phyloP scores from a whole-genome alignment of 2,888 invertebrate species.

The Standfussiana lucernea region DNA sequence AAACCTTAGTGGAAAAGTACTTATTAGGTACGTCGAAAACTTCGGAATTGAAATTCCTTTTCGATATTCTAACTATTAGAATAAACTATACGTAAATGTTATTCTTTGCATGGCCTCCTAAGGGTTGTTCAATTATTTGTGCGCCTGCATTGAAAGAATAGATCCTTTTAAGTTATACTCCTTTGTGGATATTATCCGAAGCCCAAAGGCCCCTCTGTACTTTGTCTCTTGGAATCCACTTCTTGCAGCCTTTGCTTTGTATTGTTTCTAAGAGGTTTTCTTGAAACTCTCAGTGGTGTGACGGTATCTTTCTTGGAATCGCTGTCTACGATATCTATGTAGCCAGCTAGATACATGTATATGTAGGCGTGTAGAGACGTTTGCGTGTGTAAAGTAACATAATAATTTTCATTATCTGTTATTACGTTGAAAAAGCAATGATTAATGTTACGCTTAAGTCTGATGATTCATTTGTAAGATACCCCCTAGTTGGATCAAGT shows the following conservation, averaged over 20 bases:
- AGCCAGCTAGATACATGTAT: conserved; percentile 36
- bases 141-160: not conserved
- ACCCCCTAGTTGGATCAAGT: conserved; percentile 32
- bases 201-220: conserved; percentile 40
- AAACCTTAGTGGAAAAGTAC: conserved; percentile 27
- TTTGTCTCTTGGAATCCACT: conserved; percentile 42
- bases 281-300: conserved; percentile 62
- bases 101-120: not conserved
- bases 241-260: conserved; percentile 63
- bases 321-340: conserved; percentile 55
- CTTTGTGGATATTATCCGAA: conserved; percentile 34
- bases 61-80: conserved; percentile 9
- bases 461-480: conserved; percentile 65
- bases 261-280: conserved; percentile 70
- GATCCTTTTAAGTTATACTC: not conserved
- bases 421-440: conserved; percentile 65
- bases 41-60: conserved; percentile 20
- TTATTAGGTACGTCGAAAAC: conserved; percentile 23
- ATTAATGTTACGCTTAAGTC: conserved; percentile 64
- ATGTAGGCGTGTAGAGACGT: conserved; percentile 26
- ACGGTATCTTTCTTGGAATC: conserved; percentile 67
- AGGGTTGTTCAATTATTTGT: conserved; percentile 7
- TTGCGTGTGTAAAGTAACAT: conserved; percentile 50
- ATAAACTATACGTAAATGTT: conserved; percentile 11
- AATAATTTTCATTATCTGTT: conserved; percentile 62